phyloP scores from a whole-genome alignment of 2,888 invertebrate species.

The Drosophila quinaria region DNA sequence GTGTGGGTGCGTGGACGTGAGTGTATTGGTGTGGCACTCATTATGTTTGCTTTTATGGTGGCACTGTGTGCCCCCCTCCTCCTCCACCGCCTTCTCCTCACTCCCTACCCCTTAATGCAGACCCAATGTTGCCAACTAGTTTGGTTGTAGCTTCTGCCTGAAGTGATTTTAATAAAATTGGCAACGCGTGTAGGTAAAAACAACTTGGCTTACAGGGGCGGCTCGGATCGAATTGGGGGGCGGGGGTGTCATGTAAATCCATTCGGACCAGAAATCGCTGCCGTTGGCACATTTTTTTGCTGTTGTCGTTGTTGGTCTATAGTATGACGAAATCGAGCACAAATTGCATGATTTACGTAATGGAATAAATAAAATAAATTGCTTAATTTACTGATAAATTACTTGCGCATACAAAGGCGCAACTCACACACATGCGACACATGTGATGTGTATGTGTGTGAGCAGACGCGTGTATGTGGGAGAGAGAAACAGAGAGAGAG shows the following conservation, averaged over 20 bases:
- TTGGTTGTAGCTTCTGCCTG: constrained; percentile 52
- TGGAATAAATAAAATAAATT: constrained; percentile 85
- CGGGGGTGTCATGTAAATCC: constrained; percentile 67
- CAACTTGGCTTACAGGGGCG: constrained; percentile 41
- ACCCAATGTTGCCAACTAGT: constrained; percentile 2
- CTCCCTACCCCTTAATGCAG: constrained; percentile 2
- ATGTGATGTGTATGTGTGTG: not conserved
- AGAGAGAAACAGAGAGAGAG: not conserved
- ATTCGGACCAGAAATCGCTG: constrained; percentile 78
- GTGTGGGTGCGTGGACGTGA: constrained; percentile 27
- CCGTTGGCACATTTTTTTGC: constrained; percentile 65
- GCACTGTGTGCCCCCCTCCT: constrained; percentile 49
- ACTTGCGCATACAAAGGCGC: constrained; percentile 56
- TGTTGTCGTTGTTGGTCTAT: constrained; percentile 43
- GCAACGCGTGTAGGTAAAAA: constrained; percentile 77
- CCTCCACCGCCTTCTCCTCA: not conserved
- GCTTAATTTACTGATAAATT: constrained; percentile 85
- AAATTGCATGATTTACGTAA: constrained; percentile 83
- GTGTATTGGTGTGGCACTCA: constrained; percentile 59
- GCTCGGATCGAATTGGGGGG: not conserved
- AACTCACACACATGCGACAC: constrained; percentile 31
- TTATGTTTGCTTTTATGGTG: constrained; percentile 73
- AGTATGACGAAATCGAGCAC: constrained; percentile 81
- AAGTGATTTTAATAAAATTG: constrained; percentile 82
- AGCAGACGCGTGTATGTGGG: not conserved